These are phyloP conservation scores for Spodoptera litura DNA, from an alignment of 1,140 invertebrate genomes.

Conservation along the genomic window DNA sequence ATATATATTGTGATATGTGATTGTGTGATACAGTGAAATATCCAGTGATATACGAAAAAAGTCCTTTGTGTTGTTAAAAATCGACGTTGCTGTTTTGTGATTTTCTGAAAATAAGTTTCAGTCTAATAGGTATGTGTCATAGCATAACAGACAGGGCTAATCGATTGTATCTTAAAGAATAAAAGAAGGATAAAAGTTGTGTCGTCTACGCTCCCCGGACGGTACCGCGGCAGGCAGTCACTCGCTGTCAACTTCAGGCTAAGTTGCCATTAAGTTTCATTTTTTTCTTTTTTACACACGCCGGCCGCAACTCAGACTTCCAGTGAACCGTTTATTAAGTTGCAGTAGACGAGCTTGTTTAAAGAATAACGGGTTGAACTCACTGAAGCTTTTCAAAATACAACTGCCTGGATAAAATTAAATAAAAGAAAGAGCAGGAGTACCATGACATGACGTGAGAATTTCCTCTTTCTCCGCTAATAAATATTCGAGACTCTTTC, in stretches of 20 bases:
- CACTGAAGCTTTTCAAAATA: not conserved
- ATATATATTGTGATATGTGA: slow-evolving; percentile 16
- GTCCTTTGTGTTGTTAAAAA: not conserved
- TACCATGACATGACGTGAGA: too few species aligned
- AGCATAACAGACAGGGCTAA: slow-evolving; percentile 32
- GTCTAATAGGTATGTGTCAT: slow-evolving; percentile 7
- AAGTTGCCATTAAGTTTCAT: slow-evolving; percentile 66
- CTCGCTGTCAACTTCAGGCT: slow-evolving; percentile 76
- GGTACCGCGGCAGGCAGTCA: slow-evolving; percentile 59
- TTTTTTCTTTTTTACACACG: slow-evolving; percentile 62
- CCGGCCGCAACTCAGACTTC: slow-evolving; percentile 51
- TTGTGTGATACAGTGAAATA: not conserved
- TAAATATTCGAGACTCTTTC: not conserved
- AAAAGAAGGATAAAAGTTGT: slow-evolving; percentile 58
- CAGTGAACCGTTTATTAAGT: slow-evolving; percentile 49
- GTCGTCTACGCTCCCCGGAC: slow-evolving; percentile 44
- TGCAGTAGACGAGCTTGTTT: slow-evolving; percentile 18
- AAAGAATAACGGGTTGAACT: slow-evolving; percentile 13
- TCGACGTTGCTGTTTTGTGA: not conserved
- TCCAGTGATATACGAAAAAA: too few species aligned
- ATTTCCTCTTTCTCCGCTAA: too few species aligned
- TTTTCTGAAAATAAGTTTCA: not conserved
- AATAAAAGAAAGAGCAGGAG: not conserved
- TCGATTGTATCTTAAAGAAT: slow-evolving; percentile 53
- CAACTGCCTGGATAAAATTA: not conserved